These are phyloP conservation scores for Mythimna pallens DNA, from an alignment of 2,888 invertebrate genomes.

Conservation along the genomic window DNA sequence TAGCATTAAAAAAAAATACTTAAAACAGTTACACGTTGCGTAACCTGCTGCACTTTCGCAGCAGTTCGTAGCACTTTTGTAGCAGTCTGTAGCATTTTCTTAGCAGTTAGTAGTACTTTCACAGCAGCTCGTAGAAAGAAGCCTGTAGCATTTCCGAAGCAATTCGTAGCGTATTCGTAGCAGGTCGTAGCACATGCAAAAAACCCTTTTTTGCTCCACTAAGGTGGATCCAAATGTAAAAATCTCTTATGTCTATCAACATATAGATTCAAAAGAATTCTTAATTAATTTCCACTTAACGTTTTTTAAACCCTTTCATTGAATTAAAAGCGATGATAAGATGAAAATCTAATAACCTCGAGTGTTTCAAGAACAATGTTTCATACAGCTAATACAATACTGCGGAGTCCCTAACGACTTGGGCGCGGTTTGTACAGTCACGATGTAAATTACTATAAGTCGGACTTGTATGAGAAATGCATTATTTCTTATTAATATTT, in stretches of 20 bases:
- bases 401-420: slow-evolving; percentile 82
- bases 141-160: slow-evolving; percentile 29
- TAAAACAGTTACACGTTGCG: background rate
- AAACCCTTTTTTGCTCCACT: too few relatives aligned
- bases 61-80: background rate
- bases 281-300: background rate
- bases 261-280: background rate
- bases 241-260: too few relatives aligned
- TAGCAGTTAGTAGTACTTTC: slow-evolving; percentile 4
- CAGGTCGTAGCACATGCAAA: background rate
- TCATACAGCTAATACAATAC: slow-evolving; percentile 77
- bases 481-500: slow-evolving; percentile 33
- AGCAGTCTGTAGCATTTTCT: slow-evolving; percentile 18
- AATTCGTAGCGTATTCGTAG: background rate
- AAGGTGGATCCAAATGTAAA: too few relatives aligned
- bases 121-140: background rate
- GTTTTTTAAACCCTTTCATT: background rate
- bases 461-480: slow-evolving; percentile 29
- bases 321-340: slow-evolving; percentile 29
- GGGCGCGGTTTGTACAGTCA: slow-evolving; percentile 78
- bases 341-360: slow-evolving; percentile 42
- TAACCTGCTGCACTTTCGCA: background rate
- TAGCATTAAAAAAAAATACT: background rate
- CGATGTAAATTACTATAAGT: slow-evolving; percentile 68
- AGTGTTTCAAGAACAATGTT: slow-evolving; percentile 63